Evolutionary conservation across 2,797 vertebrate species (phyloP), one percentile per base, ranked within the genome.

Genomic region (Ispidina lecontei): DNA sequence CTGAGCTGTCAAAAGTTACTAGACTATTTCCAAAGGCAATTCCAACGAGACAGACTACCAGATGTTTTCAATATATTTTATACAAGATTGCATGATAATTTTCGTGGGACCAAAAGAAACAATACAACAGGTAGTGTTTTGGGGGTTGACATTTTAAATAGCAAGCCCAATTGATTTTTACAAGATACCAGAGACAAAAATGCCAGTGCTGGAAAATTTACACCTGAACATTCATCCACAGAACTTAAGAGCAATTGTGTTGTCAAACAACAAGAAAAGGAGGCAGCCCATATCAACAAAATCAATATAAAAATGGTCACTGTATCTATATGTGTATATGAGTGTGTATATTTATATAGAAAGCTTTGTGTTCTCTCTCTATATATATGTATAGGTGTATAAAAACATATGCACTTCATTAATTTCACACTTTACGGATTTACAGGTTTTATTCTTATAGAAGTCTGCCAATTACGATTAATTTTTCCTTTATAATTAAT

Each of bases 401-500:
- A 67, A 29, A 78, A 84, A 70, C 29, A 65, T 5, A 84, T 3
- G 10, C 14, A 62, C 41, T 68, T 84, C 22, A 84, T 90, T 91
- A 89, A 76, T 87, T 89, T 72, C 10, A 6, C 55, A 47, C 31
- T 89, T 31, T 80, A 56, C 49, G 21, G 10, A 90, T 82, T 92
- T 94, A 80, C 68, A 77, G 35, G 72, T 79, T 95, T 94, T 94
- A 84, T 89, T 93, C 95, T 90, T 87, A 87, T 12, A 90, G 95
- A 92, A 88, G 91, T 92, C 87, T 95, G 87, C 77, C 96, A 96
- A 95, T 97, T 95, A 96, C 92, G 93, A 97, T 87, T 94, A 96
- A 97, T 97, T 96, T 96, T 95, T 67, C 85, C 93, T 88, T 98
- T 96, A 98, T 98, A 96, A 96, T 97, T 97, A 97, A 97, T 97